Base-by-base conservation (phyloP, 2,888 invertebrate genomes). In the Mimumesa dahlbomi region DNA sequence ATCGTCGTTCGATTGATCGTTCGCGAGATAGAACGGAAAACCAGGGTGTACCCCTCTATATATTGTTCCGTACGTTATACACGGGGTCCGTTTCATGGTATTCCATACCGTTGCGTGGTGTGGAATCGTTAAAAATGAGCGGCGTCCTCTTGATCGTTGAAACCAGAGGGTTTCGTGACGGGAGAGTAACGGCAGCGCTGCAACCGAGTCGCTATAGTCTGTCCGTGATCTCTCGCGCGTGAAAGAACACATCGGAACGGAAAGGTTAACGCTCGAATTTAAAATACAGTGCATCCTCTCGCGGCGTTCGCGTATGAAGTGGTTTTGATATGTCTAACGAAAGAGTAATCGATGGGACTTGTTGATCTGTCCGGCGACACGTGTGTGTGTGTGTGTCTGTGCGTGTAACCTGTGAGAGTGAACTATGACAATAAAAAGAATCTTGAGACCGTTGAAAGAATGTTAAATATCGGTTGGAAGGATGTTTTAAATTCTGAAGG, bases 181-280 rank as follows among this genome's bases (percentile, higher is more conserved):
- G 34, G 45, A 71, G 59, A 54, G 36, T 61, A 77, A 77, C 75
- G 63, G 70, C 59, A 46, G 54, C 62, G n/a, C 48, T 48, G 53
- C 40, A 46, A 36, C 16, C 63, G 46, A 66, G 52, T 59, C 64
- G 67, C 73, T 14, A 54, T 57, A 61, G 58, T 63, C 70, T 43
- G 50, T 58, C 54, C 52, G 69, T 53, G 62, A 48, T 75, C 63
- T 53, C 71, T 78, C 64, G 71, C 59, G 75, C 75, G 57, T 78
- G 40, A 67, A 77, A 57, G 40, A 61, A 63, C 22, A 61, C 36
- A 22, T 13, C 19, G 36, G 42, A 53, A 58, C 59, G 18, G 45
- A 71, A 71, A 75, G 73, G 73, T 64, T 66, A 73, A 79, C 64
- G 79, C 64, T 70, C 73, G 73, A 64, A 73, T 79, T 75, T 62